Conservation (phyloP, 2,113 vertebrate species). For the Origma solitaria region DNA sequence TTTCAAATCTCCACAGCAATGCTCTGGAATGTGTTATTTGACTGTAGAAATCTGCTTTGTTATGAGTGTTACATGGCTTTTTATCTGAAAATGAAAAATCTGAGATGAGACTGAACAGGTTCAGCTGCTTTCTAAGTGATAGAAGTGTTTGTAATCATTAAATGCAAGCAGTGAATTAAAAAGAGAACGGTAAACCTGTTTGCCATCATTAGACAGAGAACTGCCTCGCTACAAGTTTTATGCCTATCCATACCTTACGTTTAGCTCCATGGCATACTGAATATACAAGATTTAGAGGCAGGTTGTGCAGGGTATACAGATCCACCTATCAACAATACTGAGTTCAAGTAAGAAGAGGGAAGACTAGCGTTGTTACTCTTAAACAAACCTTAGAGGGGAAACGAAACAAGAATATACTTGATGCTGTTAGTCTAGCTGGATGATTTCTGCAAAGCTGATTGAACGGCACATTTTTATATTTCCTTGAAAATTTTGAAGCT, state of each 20-base stretch:
- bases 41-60: neutral
- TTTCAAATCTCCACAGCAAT: neutral
- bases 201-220: neutral
- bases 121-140: neutral
- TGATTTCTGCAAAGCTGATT: slow-evolving; percentile 39
- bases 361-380: neutral
- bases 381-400: neutral
- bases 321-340: neutral
- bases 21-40: neutral
- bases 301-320: neutral
- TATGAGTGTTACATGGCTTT: neutral
- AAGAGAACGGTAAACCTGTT: neutral
- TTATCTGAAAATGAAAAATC: neutral
- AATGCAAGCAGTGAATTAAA: neutral
- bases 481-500: slow-evolving; percentile 38
- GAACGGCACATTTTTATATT: slow-evolving; percentile 34
- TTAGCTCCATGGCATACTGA: neutral
- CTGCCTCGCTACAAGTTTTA: neutral
- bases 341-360: neutral
- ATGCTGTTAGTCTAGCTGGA: neutral
- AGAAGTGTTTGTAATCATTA: neutral
- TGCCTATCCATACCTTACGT: neutral
- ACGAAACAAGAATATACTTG: neutral
- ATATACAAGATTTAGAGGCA: neutral
- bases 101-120: neutral